Evolutionary conservation across 2,888 invertebrate genomes (phyloP).

Genomic region (Amiota communis): DNA sequence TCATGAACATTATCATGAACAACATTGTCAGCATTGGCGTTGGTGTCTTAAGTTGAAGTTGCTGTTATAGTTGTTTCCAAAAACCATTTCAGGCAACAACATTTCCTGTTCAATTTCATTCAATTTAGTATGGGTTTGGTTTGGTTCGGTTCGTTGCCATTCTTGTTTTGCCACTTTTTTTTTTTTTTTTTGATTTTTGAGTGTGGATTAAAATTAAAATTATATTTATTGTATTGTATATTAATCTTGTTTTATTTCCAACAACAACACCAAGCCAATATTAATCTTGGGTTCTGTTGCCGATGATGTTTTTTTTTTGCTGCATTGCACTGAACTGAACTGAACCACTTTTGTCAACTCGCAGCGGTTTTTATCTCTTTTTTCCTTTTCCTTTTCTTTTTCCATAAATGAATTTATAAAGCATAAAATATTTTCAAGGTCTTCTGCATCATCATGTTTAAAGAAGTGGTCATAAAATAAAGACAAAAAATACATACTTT

Average conservation of each 20-base stretch:
- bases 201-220: slow-evolving; percentile 17
- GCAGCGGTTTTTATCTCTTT: not conserved
- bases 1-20: not conserved
- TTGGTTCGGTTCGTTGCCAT: slow-evolving; percentile 31
- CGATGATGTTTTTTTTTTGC: not conserved
- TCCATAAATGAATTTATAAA: slow-evolving; percentile 23
- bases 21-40: not conserved
- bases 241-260: slow-evolving; percentile 26
- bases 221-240: slow-evolving; percentile 30
- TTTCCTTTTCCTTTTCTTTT: slow-evolving; percentile 6
- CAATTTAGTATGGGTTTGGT: too few relatives aligned
- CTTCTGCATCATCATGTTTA: slow-evolving; percentile 5
- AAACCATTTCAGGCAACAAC: slow-evolving; percentile 16
- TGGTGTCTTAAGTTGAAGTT: not conserved
- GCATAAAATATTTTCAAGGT: slow-evolving; percentile 35
- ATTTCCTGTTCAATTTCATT: not conserved
- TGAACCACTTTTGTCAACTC: slow-evolving; percentile 23
- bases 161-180: slow-evolving; percentile 63
- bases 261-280: not conserved
- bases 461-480: too few relatives aligned
- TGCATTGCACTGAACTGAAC: not conserved
- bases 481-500: too few relatives aligned
- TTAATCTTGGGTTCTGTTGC: slow-evolving; percentile 8
- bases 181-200: not conserved
- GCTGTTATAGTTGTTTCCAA: slow-evolving; percentile 14